A percentile compares a stretch with the other conserved stretches of the same genome.
Conservation (phyloP, 2,888 invertebrate genomes). For the Polyommatus icarus region DNA sequence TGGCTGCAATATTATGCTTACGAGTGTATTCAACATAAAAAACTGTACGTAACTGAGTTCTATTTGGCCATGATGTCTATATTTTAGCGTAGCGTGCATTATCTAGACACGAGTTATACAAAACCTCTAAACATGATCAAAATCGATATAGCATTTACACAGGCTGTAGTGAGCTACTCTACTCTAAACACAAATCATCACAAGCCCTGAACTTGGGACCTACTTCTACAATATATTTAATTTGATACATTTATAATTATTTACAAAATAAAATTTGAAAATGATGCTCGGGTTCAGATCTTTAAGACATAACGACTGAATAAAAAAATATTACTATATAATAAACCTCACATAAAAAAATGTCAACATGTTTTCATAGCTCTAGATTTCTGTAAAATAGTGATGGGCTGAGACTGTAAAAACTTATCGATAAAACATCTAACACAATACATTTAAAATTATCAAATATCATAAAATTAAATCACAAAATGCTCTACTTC, state of each 20-base stretch:
- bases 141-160: not conserved
- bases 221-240: not conserved
- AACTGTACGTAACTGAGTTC: not conserved
- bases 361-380: no score
- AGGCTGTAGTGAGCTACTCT: not conserved
- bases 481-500: constrained; percentile 1
- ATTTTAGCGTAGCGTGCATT: constrained; percentile 9
- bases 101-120: not conserved
- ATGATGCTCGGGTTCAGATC: not conserved
- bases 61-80: not conserved
- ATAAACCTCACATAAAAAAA: no score
- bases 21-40: no score
- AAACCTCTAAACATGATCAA: not conserved
- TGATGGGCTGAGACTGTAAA: not conserved
- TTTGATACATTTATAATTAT: not conserved
- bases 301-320: not conserved
- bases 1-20: no score
- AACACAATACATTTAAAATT: not conserved
- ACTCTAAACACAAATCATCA: not conserved
- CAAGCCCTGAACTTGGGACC: not conserved
- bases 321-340: no score
- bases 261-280: not conserved
- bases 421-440: not conserved
- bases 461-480: not conserved
- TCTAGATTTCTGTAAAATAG: not conserved